Evolutionary conservation across 2,888 invertebrate species (phyloP).

Genomic region (Apodemia duryi): DNA sequence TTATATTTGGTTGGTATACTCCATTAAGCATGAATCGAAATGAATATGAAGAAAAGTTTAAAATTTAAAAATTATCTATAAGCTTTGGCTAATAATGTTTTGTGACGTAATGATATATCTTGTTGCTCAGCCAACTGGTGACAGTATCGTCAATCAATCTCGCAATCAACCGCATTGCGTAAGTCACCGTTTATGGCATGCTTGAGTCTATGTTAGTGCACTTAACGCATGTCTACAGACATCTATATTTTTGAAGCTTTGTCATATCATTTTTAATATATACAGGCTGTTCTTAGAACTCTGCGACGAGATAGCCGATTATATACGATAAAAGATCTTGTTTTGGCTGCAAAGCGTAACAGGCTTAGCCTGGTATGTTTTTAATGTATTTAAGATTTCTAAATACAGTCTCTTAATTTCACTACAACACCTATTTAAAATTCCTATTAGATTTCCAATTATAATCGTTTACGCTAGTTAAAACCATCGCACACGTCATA

Average conservation of each 20-base stretch:
- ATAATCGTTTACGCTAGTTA: conserved; percentile 23
- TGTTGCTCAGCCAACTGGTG: conserved; percentile 92
- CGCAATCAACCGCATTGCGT: conserved; percentile 95
- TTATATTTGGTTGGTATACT: background rate
- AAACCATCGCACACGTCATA: conserved; percentile 25
- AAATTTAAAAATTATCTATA: conserved; percentile 22
- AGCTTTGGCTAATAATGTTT: conserved; percentile 65
- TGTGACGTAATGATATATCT: conserved; percentile 75
- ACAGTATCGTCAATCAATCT: conserved; percentile 95
- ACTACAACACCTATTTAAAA: conserved; percentile 21
- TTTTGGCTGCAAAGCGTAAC: background rate
- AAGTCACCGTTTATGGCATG: conserved; percentile 79
- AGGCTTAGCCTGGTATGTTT: background rate
- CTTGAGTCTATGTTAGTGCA: conserved; percentile 33
- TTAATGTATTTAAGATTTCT: background rate
- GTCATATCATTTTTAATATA: conserved; percentile 31
- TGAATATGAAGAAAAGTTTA: background rate
- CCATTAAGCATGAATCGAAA: conserved; percentile 1
- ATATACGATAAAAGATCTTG: background rate
- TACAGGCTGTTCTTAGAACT: conserved; percentile 39
- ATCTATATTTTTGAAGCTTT: conserved; percentile 38
- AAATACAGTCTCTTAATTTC: conserved; percentile 23
- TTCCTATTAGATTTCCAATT: conserved; percentile 21
- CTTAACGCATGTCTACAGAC: conserved; percentile 59
- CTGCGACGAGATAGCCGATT: background rate